Base-by-base conservation (phyloP, 2,888 invertebrate species). In the Thera obeliscata region DNA sequence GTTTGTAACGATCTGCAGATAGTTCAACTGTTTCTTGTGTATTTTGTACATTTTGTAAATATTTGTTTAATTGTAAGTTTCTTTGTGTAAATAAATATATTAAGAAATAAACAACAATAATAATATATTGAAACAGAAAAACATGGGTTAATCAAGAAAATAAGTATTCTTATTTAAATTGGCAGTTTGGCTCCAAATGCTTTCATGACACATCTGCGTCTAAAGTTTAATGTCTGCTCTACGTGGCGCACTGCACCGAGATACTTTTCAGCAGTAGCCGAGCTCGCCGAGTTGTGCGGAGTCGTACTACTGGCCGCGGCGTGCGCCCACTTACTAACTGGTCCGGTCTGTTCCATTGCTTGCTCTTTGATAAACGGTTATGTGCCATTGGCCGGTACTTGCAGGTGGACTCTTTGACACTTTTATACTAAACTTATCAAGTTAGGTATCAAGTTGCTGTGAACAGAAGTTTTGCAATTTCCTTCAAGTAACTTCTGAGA, bases 321-420 rank as follows among this genome's bases (percentile, higher is more conserved):
- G 43, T 7, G n/a, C 36, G 11, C 35, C 50, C 6, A 61, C 8
- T n/a, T 12, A 12, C 7, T 12, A 12, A 56, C 49, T 58, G n/a
- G 64, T 54, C 64, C 48, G 33, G 2, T 64, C 64, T 64, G 46
- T 46, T 36, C 58, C 36, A 6, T 11, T 12, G 9, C 48, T 33
- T 64, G 41, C 64, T 64, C 58, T 58, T 64, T 64, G 64, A 58
- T 36, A 58, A 36, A 48, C 64, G 46, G 54, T 46, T 64, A 64
- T 38, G 54, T 58, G 64, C 58, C 49, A 46, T 57, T 46, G 56
- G n/a, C 12, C 43, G 49, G 36, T 49, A 48, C 62, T 56, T 41
- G 50, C 33, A 61, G 50, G 56, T 11, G 38, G 22, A 41, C 63
- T 43, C 33, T 52, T 63, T 50, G 36, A 57, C 64, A 58, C 52